A percentile compares a stretch with the other conserved stretches of the same genome.
Conservation (phyloP, 2,888 invertebrate species). For the Rhogogaster chlorosoma region DNA sequence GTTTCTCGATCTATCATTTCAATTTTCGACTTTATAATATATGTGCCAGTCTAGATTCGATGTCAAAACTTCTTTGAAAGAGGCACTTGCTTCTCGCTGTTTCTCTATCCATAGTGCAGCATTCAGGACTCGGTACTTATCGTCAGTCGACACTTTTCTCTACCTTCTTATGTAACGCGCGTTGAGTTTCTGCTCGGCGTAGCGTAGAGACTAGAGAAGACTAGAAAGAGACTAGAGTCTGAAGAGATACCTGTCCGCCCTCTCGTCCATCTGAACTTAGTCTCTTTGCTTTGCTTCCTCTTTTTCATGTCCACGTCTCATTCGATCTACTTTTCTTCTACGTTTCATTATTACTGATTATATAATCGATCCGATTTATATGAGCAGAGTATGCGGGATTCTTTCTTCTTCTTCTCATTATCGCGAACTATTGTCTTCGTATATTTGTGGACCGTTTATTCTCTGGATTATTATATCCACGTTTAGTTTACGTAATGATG, state of each 20-base stretch:
- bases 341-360: background rate
- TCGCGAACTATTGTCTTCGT: too few relatives aligned
- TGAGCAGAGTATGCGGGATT: too few relatives aligned
- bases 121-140: background rate
- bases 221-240: background rate
- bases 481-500: background rate
- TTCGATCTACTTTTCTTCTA: background rate
- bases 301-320: background rate
- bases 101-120: background rate
- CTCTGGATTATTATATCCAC: background rate
- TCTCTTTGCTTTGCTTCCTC: background rate
- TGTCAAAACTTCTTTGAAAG: background rate
- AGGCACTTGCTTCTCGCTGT: background rate
- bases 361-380: background rate
- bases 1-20: background rate
- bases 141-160: conserved; percentile 60
- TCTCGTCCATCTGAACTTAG: conserved; percentile 11
- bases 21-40: background rate
- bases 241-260: background rate
- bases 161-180: conserved; percentile 69
- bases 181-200: conserved; percentile 70
- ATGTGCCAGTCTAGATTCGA: background rate
- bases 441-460: background rate
- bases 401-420: background rate
- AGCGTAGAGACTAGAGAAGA: conserved; percentile 63